Conservation (phyloP, 2,113 vertebrate species). For the Tiliqua scincoides region DNA sequence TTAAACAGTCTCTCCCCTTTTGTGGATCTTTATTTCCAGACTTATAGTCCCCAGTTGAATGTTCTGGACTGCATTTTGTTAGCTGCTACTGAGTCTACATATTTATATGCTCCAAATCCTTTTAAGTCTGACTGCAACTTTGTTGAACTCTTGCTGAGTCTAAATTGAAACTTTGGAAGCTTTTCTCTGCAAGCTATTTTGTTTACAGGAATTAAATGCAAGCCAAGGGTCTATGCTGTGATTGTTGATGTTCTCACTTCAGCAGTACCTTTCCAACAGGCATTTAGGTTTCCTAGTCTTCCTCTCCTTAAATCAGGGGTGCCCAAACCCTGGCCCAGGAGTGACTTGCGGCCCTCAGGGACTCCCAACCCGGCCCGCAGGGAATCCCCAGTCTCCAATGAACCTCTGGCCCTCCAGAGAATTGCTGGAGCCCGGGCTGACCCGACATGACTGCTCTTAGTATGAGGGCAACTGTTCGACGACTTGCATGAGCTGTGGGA, state of each 20-base stretch:
- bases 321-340: too few relatives aligned
- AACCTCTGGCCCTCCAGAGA: too few relatives aligned
- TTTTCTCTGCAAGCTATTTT: slow-evolving; percentile 10
- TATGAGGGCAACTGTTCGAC: too few relatives aligned
- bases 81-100: slow-evolving; percentile 18
- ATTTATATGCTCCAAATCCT: slow-evolving; percentile 34
- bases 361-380: too few relatives aligned
- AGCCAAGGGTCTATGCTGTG: not conserved
- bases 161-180: slow-evolving; percentile 19
- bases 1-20: slow-evolving; percentile 30
- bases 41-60: slow-evolving; percentile 34
- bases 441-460: too few relatives aligned
- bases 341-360: too few relatives aligned
- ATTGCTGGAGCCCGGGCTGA: too few relatives aligned
- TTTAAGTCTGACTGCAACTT: slow-evolving; percentile 34
- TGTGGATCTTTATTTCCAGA: slow-evolving; percentile 46
- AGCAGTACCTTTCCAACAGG: slow-evolving; percentile 4
- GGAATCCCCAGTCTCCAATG: too few relatives aligned
- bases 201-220: slow-evolving; percentile 8
- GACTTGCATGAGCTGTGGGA: too few relatives aligned
- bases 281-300: not conserved
- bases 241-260: not conserved
- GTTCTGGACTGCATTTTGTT: slow-evolving; percentile 29
- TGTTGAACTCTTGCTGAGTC: not conserved
- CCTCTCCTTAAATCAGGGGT: not conserved